Base-by-base conservation (phyloP, 2,797 vertebrate species). In the Cynodonichthys magdalenae region DNA sequence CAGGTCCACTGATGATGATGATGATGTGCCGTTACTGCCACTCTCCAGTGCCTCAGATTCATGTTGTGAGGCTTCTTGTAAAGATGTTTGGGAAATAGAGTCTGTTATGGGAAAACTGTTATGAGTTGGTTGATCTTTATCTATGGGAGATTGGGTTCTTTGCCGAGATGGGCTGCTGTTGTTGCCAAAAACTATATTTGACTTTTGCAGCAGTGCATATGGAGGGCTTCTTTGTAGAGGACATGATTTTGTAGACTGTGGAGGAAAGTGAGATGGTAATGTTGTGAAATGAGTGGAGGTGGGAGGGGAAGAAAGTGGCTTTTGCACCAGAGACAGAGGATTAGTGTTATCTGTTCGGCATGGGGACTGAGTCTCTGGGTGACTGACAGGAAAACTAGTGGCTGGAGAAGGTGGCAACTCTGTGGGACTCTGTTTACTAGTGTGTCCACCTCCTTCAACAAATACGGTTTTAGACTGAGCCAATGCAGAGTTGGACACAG, bases 281-380 rank as follows among this genome's bases (percentile, higher is more conserved):
- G 77, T 67, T 74, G 68, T 69, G 58, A 83, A 67, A n/a, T 75
- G 84, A 42, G 72, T 53, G 36, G 83, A 80, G 24, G 53, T 8
- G 5, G 71, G 57, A 53, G 78, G 67, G 39, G 88, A 82, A 70
- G 87, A 83, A 54, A 75, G 65, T 3, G 66, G 66, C 56, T 73
- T 82, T 15, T 70, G 58, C 52, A 61, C 42, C 17, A 66, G 63
- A 15, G 76, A 12, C 15, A 58, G 53, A 42, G 61, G 60, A 62
- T 82, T 88, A 86, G 89, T 88, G 89, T 89, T 86, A 81, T 63
- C 79, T 47, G 67, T 81, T 67, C 34, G 79, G 56, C 79, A 79
- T 1, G 79, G 84, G 15, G 86, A 86, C 39, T 17, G 78, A 64
- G 63, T 76, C 20, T 85, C 78, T 5, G 24, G 50, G 48, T 79